Conservation (phyloP, 1,140 invertebrate species). For the Daktulosphaira vitifoliae region DNA sequence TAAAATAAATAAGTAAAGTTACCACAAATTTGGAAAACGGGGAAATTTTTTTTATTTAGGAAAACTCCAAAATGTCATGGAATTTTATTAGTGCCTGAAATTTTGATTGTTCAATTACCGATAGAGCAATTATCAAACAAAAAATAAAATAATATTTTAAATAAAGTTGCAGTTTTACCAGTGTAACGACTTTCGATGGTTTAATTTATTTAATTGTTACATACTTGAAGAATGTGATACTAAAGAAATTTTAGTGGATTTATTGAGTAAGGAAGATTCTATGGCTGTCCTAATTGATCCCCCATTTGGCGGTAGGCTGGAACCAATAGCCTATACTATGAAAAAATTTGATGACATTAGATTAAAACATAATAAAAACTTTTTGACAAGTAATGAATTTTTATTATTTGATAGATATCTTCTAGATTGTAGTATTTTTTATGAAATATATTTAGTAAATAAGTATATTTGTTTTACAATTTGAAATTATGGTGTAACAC, state of each 20-base stretch:
- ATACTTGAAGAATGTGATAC: slow-evolving; percentile 56
- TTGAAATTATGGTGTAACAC: too few species aligned
- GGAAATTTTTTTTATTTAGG: too few species aligned
- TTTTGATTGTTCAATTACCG: too few species aligned
- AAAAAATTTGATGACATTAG: slow-evolving; percentile 47
- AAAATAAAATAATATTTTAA: too few species aligned
- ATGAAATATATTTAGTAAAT: too few species aligned
- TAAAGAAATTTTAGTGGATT: slow-evolving; percentile 47
- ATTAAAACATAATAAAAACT: slow-evolving; percentile 7
- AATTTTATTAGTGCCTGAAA: too few species aligned
- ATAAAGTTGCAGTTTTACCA: slow-evolving; percentile 59
- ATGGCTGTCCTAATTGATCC: slow-evolving; percentile 73
- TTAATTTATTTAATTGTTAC: slow-evolving; percentile 84
- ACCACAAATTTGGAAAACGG: too few species aligned
- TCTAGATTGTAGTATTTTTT: too few species aligned
- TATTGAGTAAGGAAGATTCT: slow-evolving; percentile 44
- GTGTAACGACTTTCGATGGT: slow-evolving; percentile 60
- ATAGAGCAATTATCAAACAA: too few species aligned
- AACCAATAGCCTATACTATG: slow-evolving; percentile 63
- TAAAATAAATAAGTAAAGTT: too few species aligned
- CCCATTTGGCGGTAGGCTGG: slow-evolving; percentile 78
- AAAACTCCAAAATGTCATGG: too few species aligned
- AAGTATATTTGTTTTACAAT: too few species aligned
- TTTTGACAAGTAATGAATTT: neutral
- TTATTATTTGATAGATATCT: neutral